A percentile compares a stretch with the other conserved stretches of the same genome.
phyloP scores from a whole-genome alignment of 53 echinoderm and acorn worm species.

The Patiria pectinifera region DNA sequence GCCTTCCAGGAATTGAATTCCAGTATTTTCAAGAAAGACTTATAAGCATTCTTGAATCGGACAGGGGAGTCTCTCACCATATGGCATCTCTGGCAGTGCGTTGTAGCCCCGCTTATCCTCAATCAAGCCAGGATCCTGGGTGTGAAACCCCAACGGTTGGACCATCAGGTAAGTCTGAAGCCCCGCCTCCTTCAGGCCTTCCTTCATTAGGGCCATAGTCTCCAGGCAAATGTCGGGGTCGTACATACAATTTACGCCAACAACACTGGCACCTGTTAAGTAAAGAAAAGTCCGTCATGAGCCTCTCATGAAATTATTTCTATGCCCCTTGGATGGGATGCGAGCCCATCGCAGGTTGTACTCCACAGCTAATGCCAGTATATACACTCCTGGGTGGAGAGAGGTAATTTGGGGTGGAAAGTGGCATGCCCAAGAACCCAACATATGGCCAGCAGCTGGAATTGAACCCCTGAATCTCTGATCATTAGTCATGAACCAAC shows the following conservation, averaged over 20 bases:
- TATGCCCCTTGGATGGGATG: no score
- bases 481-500: no score
- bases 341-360: no score
- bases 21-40: no score
- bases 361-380: no score
- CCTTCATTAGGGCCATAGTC: conserved; percentile 80
- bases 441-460: no score
- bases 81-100: conserved; percentile 67
- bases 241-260: conserved; percentile 84
- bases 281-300: no score
- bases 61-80: conserved; percentile 50
- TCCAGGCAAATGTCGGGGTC: conserved; percentile 77
- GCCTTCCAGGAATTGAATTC: no score
- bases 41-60: neutral
- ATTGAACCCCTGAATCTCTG: no score
- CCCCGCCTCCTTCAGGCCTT: conserved; percentile 69
- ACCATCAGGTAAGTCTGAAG: conserved; percentile 64
- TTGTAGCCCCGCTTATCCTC: conserved; percentile 48
- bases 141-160: conserved; percentile 75
- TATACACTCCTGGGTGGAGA: no score
- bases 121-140: conserved; percentile 62
- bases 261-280: conserved; percentile 68
- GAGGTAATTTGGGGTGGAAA: no score
- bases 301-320: neutral
- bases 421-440: no score